A percentile compares a stretch with the other conserved stretches of the same genome.
Evolutionary conservation across 2,797 vertebrate genomes (phyloP).

Genomic region (Percopsis omiscomaycus): DNA sequence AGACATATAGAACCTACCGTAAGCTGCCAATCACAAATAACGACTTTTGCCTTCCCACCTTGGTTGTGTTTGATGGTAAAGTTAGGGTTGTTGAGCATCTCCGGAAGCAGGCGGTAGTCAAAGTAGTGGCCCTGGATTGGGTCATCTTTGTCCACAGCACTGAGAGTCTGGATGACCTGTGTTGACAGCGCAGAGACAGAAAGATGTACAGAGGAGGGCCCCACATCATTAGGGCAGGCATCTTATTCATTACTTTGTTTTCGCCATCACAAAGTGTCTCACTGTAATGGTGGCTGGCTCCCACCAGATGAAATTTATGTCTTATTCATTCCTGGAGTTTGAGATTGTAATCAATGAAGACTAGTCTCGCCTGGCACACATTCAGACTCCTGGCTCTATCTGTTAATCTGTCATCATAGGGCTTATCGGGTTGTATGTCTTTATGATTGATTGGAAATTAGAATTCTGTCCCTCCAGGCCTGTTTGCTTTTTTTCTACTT

Average conservation of each 20-base stretch:
- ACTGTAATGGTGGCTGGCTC: slow-evolving; percentile 51
- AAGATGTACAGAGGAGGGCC: slow-evolving; percentile 28
- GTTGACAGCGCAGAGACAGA: slow-evolving; percentile 44
- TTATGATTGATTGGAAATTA: slow-evolving; percentile 78
- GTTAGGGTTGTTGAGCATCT: slow-evolving; percentile 97
- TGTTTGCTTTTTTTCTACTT: slow-evolving; percentile 40
- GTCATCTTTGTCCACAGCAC: slow-evolving; percentile 94
- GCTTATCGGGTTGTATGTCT: slow-evolving; percentile 70
- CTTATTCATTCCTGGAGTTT: slow-evolving; percentile 66
- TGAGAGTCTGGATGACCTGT: slow-evolving; percentile 96
- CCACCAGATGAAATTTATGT: slow-evolving; percentile 69
- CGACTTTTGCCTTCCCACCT: slow-evolving; percentile 76
- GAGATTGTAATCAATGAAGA: slow-evolving; percentile 72
- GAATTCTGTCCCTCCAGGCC: slow-evolving; percentile 59
- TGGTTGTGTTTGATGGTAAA: slow-evolving; percentile 98
- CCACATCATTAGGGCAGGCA: slow-evolving; percentile 32
- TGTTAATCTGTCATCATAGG: slow-evolving; percentile 73
- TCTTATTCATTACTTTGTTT: slow-evolving; percentile 60
- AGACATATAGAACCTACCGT: background rate
- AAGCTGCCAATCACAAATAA: background rate
- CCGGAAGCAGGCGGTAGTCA: slow-evolving; percentile 90
- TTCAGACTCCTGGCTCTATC: slow-evolving; percentile 65
- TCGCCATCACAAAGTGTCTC: slow-evolving; percentile 42
- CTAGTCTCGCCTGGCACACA: slow-evolving; percentile 66
- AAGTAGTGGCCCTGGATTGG: slow-evolving; percentile 95